Evolutionary conservation across 1,140 invertebrate species (phyloP).

Genomic region (Apocrypta bakeri): DNA sequence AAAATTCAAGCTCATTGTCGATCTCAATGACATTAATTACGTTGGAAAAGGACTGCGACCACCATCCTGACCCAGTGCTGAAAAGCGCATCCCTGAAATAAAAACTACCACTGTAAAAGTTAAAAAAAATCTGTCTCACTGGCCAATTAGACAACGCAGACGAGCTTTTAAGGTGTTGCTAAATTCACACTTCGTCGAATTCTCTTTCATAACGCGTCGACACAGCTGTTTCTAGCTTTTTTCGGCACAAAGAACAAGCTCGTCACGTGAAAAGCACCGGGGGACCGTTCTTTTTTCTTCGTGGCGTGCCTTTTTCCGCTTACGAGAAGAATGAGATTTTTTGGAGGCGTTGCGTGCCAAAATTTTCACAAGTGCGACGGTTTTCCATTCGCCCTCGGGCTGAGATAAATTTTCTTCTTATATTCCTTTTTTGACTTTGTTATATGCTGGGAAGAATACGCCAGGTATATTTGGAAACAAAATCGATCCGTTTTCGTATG

Average conservation of each 20-base stretch:
- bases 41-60: too few species aligned
- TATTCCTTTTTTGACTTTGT: too few species aligned
- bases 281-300: background rate
- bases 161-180: constrained; percentile 12
- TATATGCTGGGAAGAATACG: too few species aligned
- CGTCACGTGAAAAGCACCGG: too few species aligned
- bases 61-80: background rate
- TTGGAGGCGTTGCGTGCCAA: background rate
- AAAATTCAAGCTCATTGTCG: background rate
- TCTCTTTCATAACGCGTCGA: background rate
- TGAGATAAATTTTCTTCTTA: too few species aligned
- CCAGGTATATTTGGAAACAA: background rate
- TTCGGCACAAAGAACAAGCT: too few species aligned
- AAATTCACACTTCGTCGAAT: constrained; percentile 12
- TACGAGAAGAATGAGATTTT: background rate
- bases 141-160: constrained; percentile 11
- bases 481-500: too few species aligned
- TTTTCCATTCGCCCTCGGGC: too few species aligned
- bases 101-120: background rate
- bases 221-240: too few species aligned
- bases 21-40: background rate
- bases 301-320: background rate
- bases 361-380: too few species aligned
- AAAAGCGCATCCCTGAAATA: background rate
- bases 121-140: background rate